Evolutionary conservation across 2,797 vertebrate species (phyloP).

Genomic region (Acanthiza pusilla): DNA sequence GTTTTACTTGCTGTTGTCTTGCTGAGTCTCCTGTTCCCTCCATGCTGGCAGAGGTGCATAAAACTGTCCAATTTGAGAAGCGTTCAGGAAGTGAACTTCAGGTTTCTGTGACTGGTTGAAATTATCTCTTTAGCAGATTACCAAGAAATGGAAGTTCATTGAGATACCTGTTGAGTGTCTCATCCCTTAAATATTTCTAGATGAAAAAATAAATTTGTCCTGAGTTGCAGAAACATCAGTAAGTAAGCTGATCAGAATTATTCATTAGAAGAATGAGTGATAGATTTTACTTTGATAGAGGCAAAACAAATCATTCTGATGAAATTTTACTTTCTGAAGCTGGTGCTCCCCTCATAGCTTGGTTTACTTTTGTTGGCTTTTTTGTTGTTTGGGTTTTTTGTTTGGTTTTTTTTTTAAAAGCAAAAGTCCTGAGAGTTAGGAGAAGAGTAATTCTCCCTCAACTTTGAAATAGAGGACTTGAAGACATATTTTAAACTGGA

Average conservation of each 20-base stretch:
- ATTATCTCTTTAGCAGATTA: not conserved
- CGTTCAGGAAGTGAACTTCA: not conserved
- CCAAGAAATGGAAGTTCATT: not conserved
- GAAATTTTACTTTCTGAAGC: not conserved
- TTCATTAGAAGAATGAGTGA: not conserved
- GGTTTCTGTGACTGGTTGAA: not conserved
- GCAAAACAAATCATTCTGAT: not conserved
- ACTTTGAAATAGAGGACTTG: not conserved
- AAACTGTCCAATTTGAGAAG: not conserved
- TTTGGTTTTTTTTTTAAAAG: not conserved
- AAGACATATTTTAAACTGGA: not conserved
- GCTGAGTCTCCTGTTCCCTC: not conserved
- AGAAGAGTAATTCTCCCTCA: not conserved
- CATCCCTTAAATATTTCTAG: not conserved
- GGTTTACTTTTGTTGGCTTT: not conserved
- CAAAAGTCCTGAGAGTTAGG: not conserved
- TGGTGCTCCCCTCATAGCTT: not conserved
- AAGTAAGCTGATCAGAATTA: not conserved
- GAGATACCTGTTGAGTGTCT: not conserved
- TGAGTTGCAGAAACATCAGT: not conserved
- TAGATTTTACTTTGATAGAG: not conserved
- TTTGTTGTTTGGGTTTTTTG: not conserved
- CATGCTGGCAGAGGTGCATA: accelerated
- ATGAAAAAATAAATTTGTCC: not conserved
- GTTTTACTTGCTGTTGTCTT: not conserved